These are phyloP conservation scores for Chaetodon auriga DNA, from an alignment of 2,113 vertebrate genomes.

Conservation along the genomic window DNA sequence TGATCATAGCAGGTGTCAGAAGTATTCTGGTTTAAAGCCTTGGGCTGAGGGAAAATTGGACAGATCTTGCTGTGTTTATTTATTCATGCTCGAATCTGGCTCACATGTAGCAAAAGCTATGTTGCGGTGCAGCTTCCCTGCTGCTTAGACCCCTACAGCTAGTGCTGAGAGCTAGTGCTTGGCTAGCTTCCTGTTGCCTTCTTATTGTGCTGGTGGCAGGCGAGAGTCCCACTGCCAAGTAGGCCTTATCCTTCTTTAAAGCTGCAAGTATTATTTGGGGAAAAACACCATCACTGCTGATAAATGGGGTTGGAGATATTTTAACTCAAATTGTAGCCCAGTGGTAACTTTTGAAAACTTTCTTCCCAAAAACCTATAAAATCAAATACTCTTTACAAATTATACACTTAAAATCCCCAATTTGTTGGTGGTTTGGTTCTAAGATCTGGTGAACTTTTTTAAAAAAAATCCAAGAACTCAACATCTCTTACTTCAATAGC, in stretches of 20 bases:
- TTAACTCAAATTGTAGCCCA: conserved; percentile 3
- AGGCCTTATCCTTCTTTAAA: conserved; percentile 70
- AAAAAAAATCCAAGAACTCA: conserved; percentile 16
- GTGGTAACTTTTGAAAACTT: not conserved
- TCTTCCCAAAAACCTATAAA: not conserved
- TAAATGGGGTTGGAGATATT: conserved; percentile 30
- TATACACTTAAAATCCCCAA: not conserved
- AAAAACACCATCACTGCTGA: conserved; percentile 27
- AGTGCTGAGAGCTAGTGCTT: conserved; percentile 68
- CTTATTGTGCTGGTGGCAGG: conserved; percentile 73
- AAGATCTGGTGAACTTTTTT: too few species aligned
- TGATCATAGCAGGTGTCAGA: conserved; percentile 71
- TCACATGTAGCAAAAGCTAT: conserved; percentile 61
- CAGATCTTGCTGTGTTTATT: conserved; percentile 68
- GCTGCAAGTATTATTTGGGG: conserved; percentile 35
- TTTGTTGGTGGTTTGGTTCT: too few species aligned
- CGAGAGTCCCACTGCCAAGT: conserved; percentile 63
- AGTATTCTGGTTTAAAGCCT: conserved; percentile 61
- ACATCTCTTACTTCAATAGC: not conserved
- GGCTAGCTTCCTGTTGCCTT: conserved; percentile 69
- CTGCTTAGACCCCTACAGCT: conserved; percentile 60
- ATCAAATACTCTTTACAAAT: not conserved
- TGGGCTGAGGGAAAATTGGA: conserved; percentile 59
- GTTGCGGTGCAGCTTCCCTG: conserved; percentile 54
- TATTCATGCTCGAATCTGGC: conserved; percentile 73